Evolutionary conservation across 2,888 invertebrate species (phyloP), one percentile per base, ranked within the genome.

Genomic region (Psococerastis gibbosa): DNA sequence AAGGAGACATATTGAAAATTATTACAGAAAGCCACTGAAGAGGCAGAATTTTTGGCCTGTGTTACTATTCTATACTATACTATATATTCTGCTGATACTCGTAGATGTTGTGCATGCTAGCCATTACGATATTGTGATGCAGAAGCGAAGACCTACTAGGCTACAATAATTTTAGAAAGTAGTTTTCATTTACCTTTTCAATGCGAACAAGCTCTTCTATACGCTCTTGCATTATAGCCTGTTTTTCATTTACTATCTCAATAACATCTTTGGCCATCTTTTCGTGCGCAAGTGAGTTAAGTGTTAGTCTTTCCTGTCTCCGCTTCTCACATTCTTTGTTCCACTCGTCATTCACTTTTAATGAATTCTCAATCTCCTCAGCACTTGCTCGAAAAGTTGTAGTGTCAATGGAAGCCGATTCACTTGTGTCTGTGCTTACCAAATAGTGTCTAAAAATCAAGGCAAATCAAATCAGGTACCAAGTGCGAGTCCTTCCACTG

Each of bases 301-400:
- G 27, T 6, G 27, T 27, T 42, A 76, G 57, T 31, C 79, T 66
- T 41, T 62, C 57, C 32, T 75, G 70, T 4, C 85, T 66, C 33
- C 69, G 61, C 1, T 58, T 52, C 1, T 73, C 73, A 17, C 77
- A 65, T 52, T 70, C 61, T 1, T 63, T 61, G 58, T 84, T 84
- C 83, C 85, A 85, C 48, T 68, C 60, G 0, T 75, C 69, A 54
- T 84, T 84, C 9, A 75, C 55, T 48, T 66, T 57, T 2, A 66
- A 57, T 51, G 78, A 77, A 31, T 54, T 48, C 22, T 51, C 43
- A 27, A 51, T 52, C 22, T 54, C 54, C 35, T 50, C 50, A 4
- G 49, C 47, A 15, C 50, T 43, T 31, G 50, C 53, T 43, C 8
- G 50, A 45, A 43, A 69, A 55, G 67, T 61, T 44, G 68, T 70